Evolutionary conservation across 1,140 invertebrate genomes (phyloP).

Genomic region (Hirudo medicinalis): DNA sequence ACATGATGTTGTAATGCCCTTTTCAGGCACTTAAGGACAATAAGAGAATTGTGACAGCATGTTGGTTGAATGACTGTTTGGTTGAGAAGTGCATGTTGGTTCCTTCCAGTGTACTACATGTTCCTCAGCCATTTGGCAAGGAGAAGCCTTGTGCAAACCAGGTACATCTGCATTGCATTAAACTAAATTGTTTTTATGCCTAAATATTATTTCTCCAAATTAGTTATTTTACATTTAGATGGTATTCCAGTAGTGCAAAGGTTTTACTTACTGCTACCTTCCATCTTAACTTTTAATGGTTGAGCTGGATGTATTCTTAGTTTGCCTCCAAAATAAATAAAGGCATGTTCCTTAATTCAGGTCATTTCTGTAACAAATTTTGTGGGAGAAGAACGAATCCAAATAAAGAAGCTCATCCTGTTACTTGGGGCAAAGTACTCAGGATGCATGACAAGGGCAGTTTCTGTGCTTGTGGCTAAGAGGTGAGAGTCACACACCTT

Average conservation of each 20-base stretch:
- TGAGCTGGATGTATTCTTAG: background rate
- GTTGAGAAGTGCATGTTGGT: constrained; percentile 66
- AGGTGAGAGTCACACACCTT: constrained; percentile 36
- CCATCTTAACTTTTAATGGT: background rate
- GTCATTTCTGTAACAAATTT: constrained; percentile 70
- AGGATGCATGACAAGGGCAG: constrained; percentile 47
- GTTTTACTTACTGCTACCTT: background rate
- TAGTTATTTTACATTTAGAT: background rate
- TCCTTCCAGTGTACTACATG: constrained; percentile 78
- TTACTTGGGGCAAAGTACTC: constrained; percentile 69
- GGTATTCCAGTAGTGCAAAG: background rate
- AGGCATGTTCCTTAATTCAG: constrained; percentile 27
- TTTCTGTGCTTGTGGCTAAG: constrained; percentile 48
- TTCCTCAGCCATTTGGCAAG: constrained; percentile 62
- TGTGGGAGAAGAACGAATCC: constrained; percentile 61
- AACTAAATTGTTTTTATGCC: background rate
- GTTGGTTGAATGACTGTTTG: constrained; percentile 84
- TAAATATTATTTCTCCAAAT: background rate
- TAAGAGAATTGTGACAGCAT: constrained; percentile 75
- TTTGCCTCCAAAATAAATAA: background rate
- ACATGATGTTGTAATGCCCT: constrained; percentile 12
- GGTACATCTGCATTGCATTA: constrained; percentile 28
- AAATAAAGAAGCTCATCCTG: constrained; percentile 69
- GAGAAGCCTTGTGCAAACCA: constrained; percentile 49
- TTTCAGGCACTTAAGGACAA: constrained; percentile 58